These are phyloP conservation scores for Vesta saturnalis DNA, from an alignment of 2,888 invertebrate species.

Conservation along the genomic window DNA sequence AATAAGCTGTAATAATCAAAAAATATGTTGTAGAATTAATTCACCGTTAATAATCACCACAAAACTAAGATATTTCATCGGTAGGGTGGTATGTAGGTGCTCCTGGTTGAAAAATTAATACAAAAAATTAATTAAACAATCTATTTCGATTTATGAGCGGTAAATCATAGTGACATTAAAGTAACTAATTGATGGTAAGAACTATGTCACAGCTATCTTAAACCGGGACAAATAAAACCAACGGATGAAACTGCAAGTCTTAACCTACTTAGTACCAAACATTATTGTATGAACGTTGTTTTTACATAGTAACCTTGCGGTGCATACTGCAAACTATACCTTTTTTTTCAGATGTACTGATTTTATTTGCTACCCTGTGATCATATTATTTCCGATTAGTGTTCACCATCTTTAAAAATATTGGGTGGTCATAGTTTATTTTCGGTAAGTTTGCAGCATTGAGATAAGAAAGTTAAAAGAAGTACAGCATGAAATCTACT, in stretches of 20 bases:
- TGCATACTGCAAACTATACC: neutral
- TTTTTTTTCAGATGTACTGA: slow-evolving; percentile 16
- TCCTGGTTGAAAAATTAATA: neutral
- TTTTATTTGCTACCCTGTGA: too few relatives aligned
- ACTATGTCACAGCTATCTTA: slow-evolving; percentile 46
- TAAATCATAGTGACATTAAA: slow-evolving; percentile 31
- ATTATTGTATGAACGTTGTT: slow-evolving; percentile 19
- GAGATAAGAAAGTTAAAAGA: too few relatives aligned
- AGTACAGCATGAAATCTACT: too few relatives aligned
- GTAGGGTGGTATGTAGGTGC: neutral
- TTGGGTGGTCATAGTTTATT: too few relatives aligned
- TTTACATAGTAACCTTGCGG: slow-evolving; percentile 17
- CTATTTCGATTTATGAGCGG: slow-evolving; percentile 28
- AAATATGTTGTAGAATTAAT: slow-evolving; percentile 9
- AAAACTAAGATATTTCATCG: neutral
- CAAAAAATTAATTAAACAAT: neutral
- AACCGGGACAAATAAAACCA: slow-evolving; percentile 45
- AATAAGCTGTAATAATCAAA: slow-evolving; percentile 11
- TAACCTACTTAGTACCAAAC: slow-evolving; percentile 42
- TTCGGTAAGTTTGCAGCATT: too few relatives aligned
- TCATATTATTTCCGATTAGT: too few relatives aligned
- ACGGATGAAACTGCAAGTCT: slow-evolving; percentile 49
- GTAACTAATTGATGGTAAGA: slow-evolving; percentile 33
- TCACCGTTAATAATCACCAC: slow-evolving; percentile 3
- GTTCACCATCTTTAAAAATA: too few relatives aligned